phyloP scores from a whole-genome alignment of 2,888 invertebrate genomes.

The Meiosimyza decipiens region DNA sequence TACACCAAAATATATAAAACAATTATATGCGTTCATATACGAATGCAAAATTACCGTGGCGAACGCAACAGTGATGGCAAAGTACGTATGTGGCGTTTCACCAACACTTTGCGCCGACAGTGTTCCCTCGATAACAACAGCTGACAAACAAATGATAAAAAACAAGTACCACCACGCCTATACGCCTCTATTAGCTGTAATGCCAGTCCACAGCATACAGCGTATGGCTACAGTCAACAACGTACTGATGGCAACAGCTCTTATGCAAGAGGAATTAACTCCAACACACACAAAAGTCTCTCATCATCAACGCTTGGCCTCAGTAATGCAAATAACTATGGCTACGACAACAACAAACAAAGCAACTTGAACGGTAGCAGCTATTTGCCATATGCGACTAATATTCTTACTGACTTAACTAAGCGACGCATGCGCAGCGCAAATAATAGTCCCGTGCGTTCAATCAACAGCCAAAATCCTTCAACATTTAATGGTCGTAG shows the following conservation, averaged over 20 bases:
- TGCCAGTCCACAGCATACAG: constrained; percentile 14
- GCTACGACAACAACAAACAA: constrained; percentile 29
- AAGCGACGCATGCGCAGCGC: constrained; percentile 44
- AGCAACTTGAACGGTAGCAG: constrained; percentile 35
- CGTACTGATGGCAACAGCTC: neutral
- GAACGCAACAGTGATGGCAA: constrained; percentile 51
- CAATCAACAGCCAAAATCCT: neutral
- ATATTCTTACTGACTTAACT: constrained; percentile 40
- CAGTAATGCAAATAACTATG: constrained; percentile 36
- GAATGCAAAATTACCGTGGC: neutral
- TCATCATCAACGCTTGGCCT: constrained; percentile 44
- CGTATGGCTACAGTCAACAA: neutral
- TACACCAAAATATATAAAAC: neutral
- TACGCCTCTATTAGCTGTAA: constrained; percentile 33
- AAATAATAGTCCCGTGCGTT: constrained; percentile 43
- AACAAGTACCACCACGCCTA: constrained; percentile 38
- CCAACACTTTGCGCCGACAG: constrained; percentile 51
- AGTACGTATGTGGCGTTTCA: constrained; percentile 55
- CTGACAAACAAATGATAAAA: constrained; percentile 38
- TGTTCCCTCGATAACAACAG: constrained; percentile 52
- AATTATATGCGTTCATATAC: neutral
- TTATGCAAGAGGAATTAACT: neutral
- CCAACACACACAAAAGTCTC: constrained; percentile 42
- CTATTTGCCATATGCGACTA: constrained; percentile 9
- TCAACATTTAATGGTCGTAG: neutral